Evolutionary conservation across 2,888 invertebrate species (phyloP), one percentile per base, ranked within the genome.

Genomic region (Eurois occulta): DNA sequence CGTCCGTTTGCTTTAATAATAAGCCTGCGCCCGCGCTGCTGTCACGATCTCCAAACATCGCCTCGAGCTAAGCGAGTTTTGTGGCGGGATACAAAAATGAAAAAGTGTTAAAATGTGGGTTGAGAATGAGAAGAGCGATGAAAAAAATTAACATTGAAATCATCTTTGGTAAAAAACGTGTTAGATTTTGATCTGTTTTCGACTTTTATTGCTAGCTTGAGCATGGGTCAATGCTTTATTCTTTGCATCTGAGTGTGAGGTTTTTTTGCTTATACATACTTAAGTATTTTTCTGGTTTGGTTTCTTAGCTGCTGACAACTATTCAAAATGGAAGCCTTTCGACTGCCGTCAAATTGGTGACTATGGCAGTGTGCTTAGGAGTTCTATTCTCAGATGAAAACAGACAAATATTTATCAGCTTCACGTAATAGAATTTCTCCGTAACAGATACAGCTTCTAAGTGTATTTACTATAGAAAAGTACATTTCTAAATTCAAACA

Each of bases 11-110:
- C 95, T 95, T 95, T 95, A 96, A 95, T 94, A 96, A 96, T 96
- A 95, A 95, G 92, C 90, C 87, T 91, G 92, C 92, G 94, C 93
- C 91, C 89, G 94, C 94, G 94, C 91, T 91, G 92, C 88, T 95
- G 95, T 96, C 96, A 96, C 96, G 96, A 96, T 94, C 94, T 89
- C 94, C 95, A 96, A 96, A 96, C 95, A 96, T 86, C 84, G 93
- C 92, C 87, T 79, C 91, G 83, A 91, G 92, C 92, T 90, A 88
- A 90, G 91, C 91, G 86, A 81, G 89, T 90, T 89, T 87, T 88
- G 87, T 87, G 87, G 81, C 83, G 87, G 88, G 90, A 88, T 91
- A 89, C 81, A 90, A 94, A 92, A 94, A 91, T 84, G 87, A 91
- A 92, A 91, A 91, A 91, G 90, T 90, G 91, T 91, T 89, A 89